Evolutionary conservation across 1,140 invertebrate species (phyloP).

Genomic region (Rhopalosiphum padi): DNA sequence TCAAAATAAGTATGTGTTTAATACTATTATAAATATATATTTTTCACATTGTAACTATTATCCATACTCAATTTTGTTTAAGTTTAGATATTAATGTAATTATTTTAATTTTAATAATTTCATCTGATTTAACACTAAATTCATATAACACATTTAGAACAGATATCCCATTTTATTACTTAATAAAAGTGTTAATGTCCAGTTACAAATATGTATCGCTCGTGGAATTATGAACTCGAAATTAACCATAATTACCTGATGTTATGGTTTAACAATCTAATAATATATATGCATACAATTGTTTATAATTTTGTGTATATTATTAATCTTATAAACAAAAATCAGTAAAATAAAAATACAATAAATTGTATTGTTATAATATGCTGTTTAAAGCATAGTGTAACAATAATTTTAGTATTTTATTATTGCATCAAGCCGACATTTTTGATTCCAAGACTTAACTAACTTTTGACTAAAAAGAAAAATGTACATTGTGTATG

Average conservation of each 20-base stretch:
- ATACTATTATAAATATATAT: slow-evolving; percentile 21
- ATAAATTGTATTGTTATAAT: not conserved
- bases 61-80: slow-evolving; percentile 7
- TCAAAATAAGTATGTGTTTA: slow-evolving; percentile 28
- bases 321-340: slow-evolving; percentile 9
- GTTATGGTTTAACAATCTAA: not conserved
- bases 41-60: slow-evolving; percentile 9
- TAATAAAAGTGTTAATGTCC: not conserved
- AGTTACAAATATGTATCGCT: not conserved
- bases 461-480: slow-evolving; percentile 28
- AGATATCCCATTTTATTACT: not conserved
- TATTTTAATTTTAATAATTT: slow-evolving; percentile 2
- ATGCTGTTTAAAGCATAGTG: not conserved
- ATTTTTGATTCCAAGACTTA: slow-evolving; percentile 43
- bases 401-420: not conserved
- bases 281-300: not conserved
- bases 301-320: not conserved
- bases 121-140: not conserved
- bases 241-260: not conserved
- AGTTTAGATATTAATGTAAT: not conserved
- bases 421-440: not conserved
- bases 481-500: slow-evolving; percentile 52
- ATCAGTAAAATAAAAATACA: not conserved
- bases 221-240: not conserved
- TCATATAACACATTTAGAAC: not conserved